phyloP scores from a whole-genome alignment of 2,888 invertebrate genomes.

The Galerucella nymphaeae region DNA sequence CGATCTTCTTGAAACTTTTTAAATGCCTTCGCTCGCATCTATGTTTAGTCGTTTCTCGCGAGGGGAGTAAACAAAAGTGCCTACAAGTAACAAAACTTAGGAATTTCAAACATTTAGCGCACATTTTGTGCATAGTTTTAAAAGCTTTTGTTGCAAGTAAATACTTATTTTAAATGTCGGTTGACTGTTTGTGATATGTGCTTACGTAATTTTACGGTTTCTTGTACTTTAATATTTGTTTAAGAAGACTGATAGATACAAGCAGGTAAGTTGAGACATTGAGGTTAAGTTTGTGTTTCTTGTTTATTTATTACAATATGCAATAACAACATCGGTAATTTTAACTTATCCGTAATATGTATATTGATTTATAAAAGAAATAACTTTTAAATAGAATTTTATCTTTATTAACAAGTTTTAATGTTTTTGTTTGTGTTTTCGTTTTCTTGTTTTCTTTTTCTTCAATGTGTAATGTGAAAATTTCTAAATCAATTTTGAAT shows the following conservation, averaged over 20 bases:
- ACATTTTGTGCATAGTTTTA: constrained; percentile 9
- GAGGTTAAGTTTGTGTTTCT: constrained; percentile 26
- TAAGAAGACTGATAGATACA: constrained; percentile 9
- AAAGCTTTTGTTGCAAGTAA: constrained; percentile 22
- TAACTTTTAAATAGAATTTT: constrained; percentile 7
- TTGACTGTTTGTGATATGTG: constrained; percentile 27
- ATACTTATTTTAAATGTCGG: constrained; percentile 6
- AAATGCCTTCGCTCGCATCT: constrained; percentile 2
- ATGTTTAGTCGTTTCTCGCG: constrained; percentile 22
- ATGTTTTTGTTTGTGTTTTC: constrained; percentile 13
- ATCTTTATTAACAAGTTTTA: constrained; percentile 6
- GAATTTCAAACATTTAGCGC: constrained; percentile 22
- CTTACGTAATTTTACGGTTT: constrained; percentile 22
- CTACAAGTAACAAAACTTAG: constrained; percentile 8
- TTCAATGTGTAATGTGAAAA: neutral
- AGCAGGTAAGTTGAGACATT: constrained; percentile 12
- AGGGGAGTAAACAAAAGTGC: neutral
- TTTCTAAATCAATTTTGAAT: no score
- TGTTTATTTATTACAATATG: constrained; percentile 12
- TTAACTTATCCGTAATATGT: neutral
- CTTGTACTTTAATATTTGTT: constrained; percentile 22
- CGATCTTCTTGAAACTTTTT: neutral
- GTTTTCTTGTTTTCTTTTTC: neutral
- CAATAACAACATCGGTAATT: neutral
- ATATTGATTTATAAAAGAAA: constrained; percentile 5